Base-by-base conservation (phyloP, 2,797 vertebrate species). In the Tarsius wallacei region DNA sequence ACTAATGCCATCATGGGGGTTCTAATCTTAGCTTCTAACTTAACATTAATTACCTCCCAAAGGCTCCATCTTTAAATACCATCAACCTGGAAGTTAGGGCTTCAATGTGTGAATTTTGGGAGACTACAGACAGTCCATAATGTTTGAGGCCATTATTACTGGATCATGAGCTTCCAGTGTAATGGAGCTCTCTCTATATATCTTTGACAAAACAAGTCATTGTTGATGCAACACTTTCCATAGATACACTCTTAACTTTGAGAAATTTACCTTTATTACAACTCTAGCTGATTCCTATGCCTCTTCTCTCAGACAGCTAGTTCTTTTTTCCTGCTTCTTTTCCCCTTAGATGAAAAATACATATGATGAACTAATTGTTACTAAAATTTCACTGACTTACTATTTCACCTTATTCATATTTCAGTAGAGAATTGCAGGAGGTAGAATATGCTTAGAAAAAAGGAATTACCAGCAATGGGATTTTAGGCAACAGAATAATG, bases 341-440 rank as follows among this genome's bases (percentile, higher is more conserved):
- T 88, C 86, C 28, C 16, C 17, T 93, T 80, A 49, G 17, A 53
- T 85, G 59, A 76, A 96, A 57, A 68, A 73, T 70, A 1, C 8
- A 68, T 33, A 36, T 42, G 28, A 63, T 85, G 11, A 90, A 86
- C 16, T 81, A 87, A 93, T 96, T 85, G 68, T 68, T 77, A 59
- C 74, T 84, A 96, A 87, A 96, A 86, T 87, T 83, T 92, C 24
- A 73, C n/a, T 24, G 15, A 81, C 21, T 85, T 73, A 61, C 17
- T 85, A 19, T 7, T 31, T 93, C 47, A 74, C 15, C 31, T 15
- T 17, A 66, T 53, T 66, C 31, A 31, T 78, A 93, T 66, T 86
- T 94, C 28, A 90, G 24, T 71, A 96, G 17, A 14, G 83, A 59
- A 28, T 77, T 77, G 28, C 14, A 96, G 51, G 7, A 63, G 85